These are phyloP conservation scores for Alsophila aescularia DNA, from an alignment of 2,888 invertebrate species.

Conservation along the genomic window DNA sequence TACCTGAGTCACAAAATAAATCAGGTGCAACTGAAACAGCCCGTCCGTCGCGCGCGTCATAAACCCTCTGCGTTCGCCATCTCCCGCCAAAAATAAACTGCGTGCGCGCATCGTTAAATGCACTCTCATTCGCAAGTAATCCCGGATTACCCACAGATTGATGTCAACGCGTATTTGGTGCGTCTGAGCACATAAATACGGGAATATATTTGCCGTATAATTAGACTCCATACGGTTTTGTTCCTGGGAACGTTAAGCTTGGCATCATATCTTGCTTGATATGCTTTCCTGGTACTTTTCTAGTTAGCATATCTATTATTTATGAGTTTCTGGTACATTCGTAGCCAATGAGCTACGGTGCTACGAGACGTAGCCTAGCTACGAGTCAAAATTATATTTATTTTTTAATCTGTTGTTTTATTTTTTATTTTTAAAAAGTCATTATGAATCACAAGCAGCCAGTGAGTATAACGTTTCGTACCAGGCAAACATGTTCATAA, in stretches of 20 bases:
- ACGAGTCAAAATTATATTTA: not conserved
- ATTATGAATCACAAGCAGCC: constrained; percentile 63
- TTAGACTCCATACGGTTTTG: constrained; percentile 3
- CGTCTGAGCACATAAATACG: constrained; percentile 68
- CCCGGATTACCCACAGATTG: constrained; percentile 69
- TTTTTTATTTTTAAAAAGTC: constrained; percentile 42
- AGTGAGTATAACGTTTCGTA: constrained; percentile 61
- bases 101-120: constrained; percentile 55
- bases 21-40: constrained; percentile 73
- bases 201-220: constrained; percentile 41
- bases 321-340: not conserved
- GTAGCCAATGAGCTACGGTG: constrained; percentile 1
- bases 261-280: not conserved
- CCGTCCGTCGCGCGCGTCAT: constrained; percentile 68
- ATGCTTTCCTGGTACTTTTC: not conserved
- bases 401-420: not conserved
- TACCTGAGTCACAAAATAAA: constrained; percentile 55
- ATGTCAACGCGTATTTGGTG: constrained; percentile 66
- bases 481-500: constrained; percentile 76
- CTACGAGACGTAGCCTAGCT: constrained; percentile 30
- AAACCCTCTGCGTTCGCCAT: constrained; percentile 61
- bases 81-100: constrained; percentile 54
- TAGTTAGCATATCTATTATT: not conserved
- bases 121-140: constrained; percentile 55
- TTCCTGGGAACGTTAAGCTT: not conserved